Evolutionary conservation across 2,888 invertebrate species (phyloP).

Genomic region (Galerucella nymphaeae): DNA sequence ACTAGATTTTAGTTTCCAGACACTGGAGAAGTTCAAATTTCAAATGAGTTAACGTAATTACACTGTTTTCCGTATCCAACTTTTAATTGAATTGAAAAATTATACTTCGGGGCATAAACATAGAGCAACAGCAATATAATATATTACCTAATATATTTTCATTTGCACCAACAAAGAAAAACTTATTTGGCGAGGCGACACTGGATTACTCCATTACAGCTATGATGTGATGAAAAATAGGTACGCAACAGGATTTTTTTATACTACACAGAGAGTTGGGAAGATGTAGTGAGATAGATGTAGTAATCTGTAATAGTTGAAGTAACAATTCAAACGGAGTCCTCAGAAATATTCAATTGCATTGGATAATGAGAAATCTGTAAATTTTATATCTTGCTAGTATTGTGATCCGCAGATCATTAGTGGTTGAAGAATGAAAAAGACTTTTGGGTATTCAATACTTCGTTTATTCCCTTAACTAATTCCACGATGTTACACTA

Average conservation of each 20-base stretch:
- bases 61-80: slow-evolving; percentile 18
- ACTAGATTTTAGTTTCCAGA: not conserved
- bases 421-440: too few species aligned
- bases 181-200: slow-evolving; percentile 16
- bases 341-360: too few species aligned
- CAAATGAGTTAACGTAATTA: slow-evolving; percentile 26
- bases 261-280: not conserved
- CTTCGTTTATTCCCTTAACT: too few species aligned
- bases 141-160: slow-evolving; percentile 23
- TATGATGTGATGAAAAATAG: not conserved
- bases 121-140: slow-evolving; percentile 14
- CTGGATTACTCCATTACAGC: slow-evolving; percentile 16
- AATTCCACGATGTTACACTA: too few species aligned
- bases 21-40: slow-evolving; percentile 25
- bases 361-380: too few species aligned
- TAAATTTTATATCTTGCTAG: too few species aligned
- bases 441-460: too few species aligned
- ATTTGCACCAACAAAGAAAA: slow-evolving; percentile 22
- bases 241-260: not conserved
- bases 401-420: too few species aligned
- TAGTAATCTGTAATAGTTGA: not conserved
- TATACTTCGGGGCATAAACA: slow-evolving; percentile 17
- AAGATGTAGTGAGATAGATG: not conserved
- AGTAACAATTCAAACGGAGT: too few species aligned
- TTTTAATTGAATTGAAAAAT: slow-evolving; percentile 35